A percentile compares a stretch with the other conserved stretches of the same genome.
Evolutionary conservation across 2,888 invertebrate genomes (phyloP).

Genomic region (Melikaiella ostensackeni): DNA sequence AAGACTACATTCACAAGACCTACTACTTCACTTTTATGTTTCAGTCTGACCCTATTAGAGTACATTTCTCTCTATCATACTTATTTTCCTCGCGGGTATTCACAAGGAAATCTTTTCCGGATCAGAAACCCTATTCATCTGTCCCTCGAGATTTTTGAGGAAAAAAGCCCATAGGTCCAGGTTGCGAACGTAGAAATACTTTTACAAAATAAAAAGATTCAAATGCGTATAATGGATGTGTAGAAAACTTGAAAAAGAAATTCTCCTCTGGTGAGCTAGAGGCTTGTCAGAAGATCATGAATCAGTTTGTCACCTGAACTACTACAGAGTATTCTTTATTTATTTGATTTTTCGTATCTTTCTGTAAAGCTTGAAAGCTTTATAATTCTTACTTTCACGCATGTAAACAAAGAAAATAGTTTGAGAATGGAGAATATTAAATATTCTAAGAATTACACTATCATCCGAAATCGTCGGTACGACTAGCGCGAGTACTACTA

Average conservation of each 20-base stretch:
- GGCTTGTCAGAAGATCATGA: background rate
- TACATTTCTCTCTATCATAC: slow-evolving; percentile 9
- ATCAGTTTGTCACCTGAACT: background rate
- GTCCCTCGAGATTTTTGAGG: slow-evolving; percentile 16
- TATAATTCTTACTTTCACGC: no score
- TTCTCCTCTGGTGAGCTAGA: background rate
- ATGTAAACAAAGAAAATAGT: no score
- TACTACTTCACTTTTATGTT: background rate
- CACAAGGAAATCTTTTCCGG: slow-evolving; percentile 3
- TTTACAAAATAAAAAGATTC: background rate
- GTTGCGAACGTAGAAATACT: background rate
- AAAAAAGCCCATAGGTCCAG: background rate
- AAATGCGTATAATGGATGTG: background rate
- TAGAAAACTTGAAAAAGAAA: background rate
- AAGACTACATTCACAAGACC: background rate
- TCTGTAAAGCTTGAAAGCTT: no score
- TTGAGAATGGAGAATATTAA: no score
- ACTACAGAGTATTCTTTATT: no score
- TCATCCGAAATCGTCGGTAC: no score
- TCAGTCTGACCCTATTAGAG: background rate
- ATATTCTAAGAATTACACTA: no score
- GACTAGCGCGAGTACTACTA: no score
- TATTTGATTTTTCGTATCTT: no score
- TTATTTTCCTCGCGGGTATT: slow-evolving; percentile 20
- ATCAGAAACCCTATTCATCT: slow-evolving; percentile 14